A percentile compares a stretch with the other conserved stretches of the same genome.
Conservation (phyloP, 2,113 vertebrate species). For the Polypterus senegalus region DNA sequence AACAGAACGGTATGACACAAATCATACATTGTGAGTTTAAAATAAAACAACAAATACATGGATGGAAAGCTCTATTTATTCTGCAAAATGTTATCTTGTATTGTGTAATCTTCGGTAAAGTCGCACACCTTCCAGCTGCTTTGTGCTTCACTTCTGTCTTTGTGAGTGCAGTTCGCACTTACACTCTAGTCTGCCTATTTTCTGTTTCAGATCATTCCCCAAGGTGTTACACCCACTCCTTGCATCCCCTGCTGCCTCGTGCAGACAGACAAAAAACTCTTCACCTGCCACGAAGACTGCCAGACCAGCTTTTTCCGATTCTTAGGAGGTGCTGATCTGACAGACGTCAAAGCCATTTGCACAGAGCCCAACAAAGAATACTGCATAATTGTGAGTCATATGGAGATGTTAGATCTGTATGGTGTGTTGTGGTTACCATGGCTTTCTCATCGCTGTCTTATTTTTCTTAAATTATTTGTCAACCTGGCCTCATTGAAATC, state of each 20-base stretch:
- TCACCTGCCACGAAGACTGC: constrained; percentile 91
- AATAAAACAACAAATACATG: too few relatives aligned
- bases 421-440: too few relatives aligned
- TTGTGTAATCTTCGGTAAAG: background rate
- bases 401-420: too few relatives aligned
- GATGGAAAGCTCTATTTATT: background rate
- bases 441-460: too few relatives aligned
- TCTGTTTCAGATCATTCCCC: constrained; percentile 68
- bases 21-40: too few relatives aligned
- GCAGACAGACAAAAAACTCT: constrained; percentile 60
- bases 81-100: background rate
- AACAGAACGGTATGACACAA: too few relatives aligned
- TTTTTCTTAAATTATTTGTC: background rate
- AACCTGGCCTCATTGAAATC: background rate
- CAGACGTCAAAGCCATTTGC: constrained; percentile 49
- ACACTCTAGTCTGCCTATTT: background rate
- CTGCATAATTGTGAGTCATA: constrained; percentile 70
- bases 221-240: constrained; percentile 64
- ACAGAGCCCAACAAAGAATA: constrained; percentile 64
- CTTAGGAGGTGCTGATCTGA: constrained; percentile 57
- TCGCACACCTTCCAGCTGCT: background rate
- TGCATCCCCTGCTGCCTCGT: constrained; percentile 91
- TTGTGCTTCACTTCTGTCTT: background rate
- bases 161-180: background rate
- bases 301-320: constrained; percentile 95